A percentile compares a stretch with the other conserved stretches of the same genome.
These are phyloP conservation scores for Cephalopachus bancanus DNA, from an alignment of 2,797 vertebrate genomes.

Conservation along the genomic window DNA sequence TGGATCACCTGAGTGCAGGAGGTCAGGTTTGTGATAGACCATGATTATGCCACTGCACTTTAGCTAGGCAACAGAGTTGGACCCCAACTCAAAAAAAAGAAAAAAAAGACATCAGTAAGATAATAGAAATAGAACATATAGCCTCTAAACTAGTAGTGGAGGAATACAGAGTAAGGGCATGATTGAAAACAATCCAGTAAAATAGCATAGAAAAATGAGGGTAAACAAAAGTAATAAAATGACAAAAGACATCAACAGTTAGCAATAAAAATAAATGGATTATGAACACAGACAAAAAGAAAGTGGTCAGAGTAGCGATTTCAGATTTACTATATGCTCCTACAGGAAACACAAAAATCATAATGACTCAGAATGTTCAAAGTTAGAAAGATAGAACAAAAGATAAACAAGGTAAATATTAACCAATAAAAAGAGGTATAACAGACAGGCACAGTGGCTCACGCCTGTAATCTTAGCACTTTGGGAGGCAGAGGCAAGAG, in stretches of 20 bases:
- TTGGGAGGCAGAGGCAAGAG: too few species aligned
- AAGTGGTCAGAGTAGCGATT: not conserved
- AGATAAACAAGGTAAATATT: slow-evolving; percentile 51
- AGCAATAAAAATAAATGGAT: slow-evolving; percentile 60
- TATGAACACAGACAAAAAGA: slow-evolving; percentile 47
- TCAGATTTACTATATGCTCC: slow-evolving; percentile 35
- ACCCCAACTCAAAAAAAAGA: too few species aligned
- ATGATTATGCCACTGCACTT: too few species aligned
- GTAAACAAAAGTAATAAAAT: slow-evolving; percentile 52
- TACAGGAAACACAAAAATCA: slow-evolving; percentile 45
- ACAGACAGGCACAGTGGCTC: too few species aligned
- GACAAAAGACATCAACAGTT: slow-evolving; percentile 19
- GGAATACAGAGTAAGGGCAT: not conserved
- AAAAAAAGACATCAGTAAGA: too few species aligned
- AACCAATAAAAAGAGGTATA: slow-evolving; percentile 33
- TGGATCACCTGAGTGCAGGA: too few species aligned
- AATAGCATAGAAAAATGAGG: slow-evolving; percentile 21
- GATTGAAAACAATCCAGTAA: slow-evolving; percentile 42
- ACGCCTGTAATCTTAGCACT: too few species aligned
- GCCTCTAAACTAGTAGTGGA: slow-evolving; percentile 49
- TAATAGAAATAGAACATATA: slow-evolving; percentile 48
- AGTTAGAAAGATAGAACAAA: slow-evolving; percentile 35
- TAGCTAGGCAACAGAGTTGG: too few species aligned
- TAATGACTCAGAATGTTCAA: slow-evolving; percentile 6
- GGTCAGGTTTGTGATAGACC: too few species aligned